A percentile compares a stretch with the other conserved stretches of the same genome.
These are phyloP conservation scores for Clarias platycephalus DNA, from an alignment of 2,797 vertebrate species.

Conservation along the genomic window DNA sequence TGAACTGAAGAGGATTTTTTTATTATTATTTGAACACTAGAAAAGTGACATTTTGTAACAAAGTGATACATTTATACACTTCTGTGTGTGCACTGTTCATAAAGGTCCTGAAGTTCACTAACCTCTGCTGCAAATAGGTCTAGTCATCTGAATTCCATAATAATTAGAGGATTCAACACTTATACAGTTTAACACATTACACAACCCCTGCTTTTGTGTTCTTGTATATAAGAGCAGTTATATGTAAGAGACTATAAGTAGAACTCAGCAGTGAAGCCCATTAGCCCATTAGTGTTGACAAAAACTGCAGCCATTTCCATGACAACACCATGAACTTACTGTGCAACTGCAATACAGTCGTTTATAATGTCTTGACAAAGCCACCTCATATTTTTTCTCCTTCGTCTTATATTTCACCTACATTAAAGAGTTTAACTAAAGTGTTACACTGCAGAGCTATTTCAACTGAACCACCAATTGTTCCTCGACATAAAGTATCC, in stretches of 20 bases:
- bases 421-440: not conserved
- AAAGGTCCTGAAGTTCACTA: slow-evolving; percentile 10
- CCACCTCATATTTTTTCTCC: not conserved
- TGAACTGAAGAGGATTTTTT: not conserved
- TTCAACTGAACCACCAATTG: not conserved
- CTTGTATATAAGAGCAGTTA: slow-evolving; percentile 26
- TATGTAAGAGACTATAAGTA: slow-evolving; percentile 29
- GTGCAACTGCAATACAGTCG: slow-evolving; percentile 3
- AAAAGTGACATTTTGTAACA: not conserved
- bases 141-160: not conserved
- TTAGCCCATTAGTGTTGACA: slow-evolving; percentile 38
- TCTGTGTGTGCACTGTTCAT: not conserved
- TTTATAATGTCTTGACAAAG: slow-evolving; percentile 23
- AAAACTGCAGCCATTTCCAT: slow-evolving; percentile 44
- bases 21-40: not conserved
- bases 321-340: slow-evolving; percentile 30
- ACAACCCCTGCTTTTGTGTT: not conserved
- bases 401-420: not conserved
- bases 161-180: slow-evolving; percentile 10
- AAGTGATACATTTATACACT: not conserved
- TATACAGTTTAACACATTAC: not conserved
- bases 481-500: not conserved
- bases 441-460: not conserved
- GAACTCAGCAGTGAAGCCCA: slow-evolving; percentile 31
- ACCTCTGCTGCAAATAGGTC: not conserved